Base-by-base conservation (phyloP, 1,140 invertebrate species). In the Anagrus nilaparvatae region DNA sequence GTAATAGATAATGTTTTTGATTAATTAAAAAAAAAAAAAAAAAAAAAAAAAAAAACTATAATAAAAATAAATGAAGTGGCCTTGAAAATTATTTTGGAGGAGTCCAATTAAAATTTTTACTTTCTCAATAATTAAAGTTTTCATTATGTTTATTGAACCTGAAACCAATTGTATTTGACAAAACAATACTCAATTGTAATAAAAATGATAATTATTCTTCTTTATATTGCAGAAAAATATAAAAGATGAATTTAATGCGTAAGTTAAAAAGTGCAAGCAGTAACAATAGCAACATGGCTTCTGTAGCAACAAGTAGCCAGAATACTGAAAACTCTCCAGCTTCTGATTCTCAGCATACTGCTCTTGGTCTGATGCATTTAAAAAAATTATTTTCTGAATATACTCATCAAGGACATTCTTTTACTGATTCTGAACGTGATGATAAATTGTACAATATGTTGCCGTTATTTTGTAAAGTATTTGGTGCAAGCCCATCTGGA, bases 381-480 rank as follows among this genome's bases (percentile, higher is more conserved):
- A 89, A 95, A 53, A 97, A 97, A 67, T 72, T 97, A 8, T 97
- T 97, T 68, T 82, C 85, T 17, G 93, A 97, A 57, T 94, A 92
- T 54, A 84, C 81, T 16, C 87, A 95, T 71, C 85, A 89, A 25
- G 70, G 81, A 30, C 83, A 87, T 52, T 75, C 82, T 7, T 70
- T 91, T 1, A 77, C 76, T 23, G 87, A 91, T 43, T 70, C 77
- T 40, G 88, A 96, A 65, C 79, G 84, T 46, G 90, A 97, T 67
- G 85, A 87, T 56, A 94, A 95, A 67, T 73, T 98, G 1, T 97
- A 97, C 65, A 95, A 93, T 65, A 96, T 98, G 89, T 73, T 99
- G 53, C 95, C 95, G 29, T 71, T 98, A 8, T 98, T 99, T 70
- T 95, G 90, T 70, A 97, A 97, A 78, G 93, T 94, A 33, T 95